phyloP scores from a whole-genome alignment of 2,888 invertebrate genomes.

The Epistrophella euchroma region DNA sequence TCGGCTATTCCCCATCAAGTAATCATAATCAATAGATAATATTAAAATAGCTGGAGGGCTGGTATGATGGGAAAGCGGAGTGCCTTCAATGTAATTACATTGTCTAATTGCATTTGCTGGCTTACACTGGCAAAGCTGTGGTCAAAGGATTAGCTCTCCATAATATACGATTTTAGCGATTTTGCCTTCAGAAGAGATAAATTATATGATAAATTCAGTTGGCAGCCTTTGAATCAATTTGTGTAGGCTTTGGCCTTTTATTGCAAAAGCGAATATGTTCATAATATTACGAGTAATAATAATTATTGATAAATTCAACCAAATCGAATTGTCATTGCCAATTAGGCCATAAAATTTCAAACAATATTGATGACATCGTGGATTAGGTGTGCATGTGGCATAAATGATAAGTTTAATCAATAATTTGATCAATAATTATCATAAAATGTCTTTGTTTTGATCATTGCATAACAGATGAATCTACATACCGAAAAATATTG shows the following conservation, averaged over 20 bases:
- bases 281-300: conserved; percentile 1
- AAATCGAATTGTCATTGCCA: conserved; percentile 5
- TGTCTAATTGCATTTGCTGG: conserved; percentile 27
- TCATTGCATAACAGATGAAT: background rate
- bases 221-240: conserved; percentile 28
- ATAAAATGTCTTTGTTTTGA: background rate
- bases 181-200: conserved; percentile 1
- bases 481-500: no score
- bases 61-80: background rate
- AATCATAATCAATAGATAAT: conserved; percentile 23
- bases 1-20: conserved; percentile 4
- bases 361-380: conserved; percentile 16
- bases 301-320: conserved; percentile 15
- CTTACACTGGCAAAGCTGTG: conserved; percentile 14
- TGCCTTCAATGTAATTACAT: conserved; percentile 14
- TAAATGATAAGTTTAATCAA: background rate
- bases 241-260: conserved; percentile 8
- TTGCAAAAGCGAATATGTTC: conserved; percentile 2
- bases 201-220: conserved; percentile 26
- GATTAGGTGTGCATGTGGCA: conserved; percentile 13
- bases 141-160: conserved; percentile 20
- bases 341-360: conserved; percentile 3
- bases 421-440: conserved; percentile 2
- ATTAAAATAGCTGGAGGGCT: background rate
- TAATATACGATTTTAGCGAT: background rate